These are phyloP conservation scores for Xiphorhynchus erythropygius DNA, from an alignment of 2,797 vertebrate genomes.

Conservation along the genomic window DNA sequence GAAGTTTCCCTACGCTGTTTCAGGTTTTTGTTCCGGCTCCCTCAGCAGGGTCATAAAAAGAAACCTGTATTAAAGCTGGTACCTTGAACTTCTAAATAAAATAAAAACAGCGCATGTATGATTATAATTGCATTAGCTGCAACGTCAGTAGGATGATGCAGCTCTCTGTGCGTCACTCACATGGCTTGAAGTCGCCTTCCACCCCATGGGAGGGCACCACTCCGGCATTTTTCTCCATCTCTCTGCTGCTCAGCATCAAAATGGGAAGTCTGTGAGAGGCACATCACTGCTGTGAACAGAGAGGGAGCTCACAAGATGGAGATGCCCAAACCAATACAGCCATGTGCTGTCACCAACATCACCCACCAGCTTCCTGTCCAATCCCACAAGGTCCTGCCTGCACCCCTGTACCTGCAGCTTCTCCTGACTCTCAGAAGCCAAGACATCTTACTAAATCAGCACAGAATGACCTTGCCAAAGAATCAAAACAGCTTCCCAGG, in stretches of 20 bases:
- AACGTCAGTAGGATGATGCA: not conserved
- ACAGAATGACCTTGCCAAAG: not conserved
- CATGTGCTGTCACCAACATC: not conserved
- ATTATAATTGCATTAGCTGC: not conserved
- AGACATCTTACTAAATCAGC: not conserved
- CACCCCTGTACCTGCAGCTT: not conserved
- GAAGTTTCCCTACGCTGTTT: not conserved
- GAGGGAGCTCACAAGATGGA: not conserved
- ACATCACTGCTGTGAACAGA: accelerated
- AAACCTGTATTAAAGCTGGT: not conserved
- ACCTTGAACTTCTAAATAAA: not conserved
- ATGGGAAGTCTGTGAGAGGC: accelerated
- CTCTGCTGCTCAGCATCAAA: not conserved
- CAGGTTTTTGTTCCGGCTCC: not conserved
- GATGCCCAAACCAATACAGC: not conserved
- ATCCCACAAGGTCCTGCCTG: not conserved
- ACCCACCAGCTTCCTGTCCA: not conserved
- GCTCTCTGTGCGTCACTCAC: not conserved
- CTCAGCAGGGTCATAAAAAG: not conserved
- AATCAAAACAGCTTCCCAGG: not conserved
- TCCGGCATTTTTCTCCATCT: not conserved
- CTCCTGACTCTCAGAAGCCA: not conserved
- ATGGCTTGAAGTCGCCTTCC: accelerated
- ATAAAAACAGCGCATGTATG: accelerated
- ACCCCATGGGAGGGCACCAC: accelerated